Evolutionary conservation across 2,113 vertebrate genomes (phyloP).

Genomic region (Dascyllus trimaculatus): DNA sequence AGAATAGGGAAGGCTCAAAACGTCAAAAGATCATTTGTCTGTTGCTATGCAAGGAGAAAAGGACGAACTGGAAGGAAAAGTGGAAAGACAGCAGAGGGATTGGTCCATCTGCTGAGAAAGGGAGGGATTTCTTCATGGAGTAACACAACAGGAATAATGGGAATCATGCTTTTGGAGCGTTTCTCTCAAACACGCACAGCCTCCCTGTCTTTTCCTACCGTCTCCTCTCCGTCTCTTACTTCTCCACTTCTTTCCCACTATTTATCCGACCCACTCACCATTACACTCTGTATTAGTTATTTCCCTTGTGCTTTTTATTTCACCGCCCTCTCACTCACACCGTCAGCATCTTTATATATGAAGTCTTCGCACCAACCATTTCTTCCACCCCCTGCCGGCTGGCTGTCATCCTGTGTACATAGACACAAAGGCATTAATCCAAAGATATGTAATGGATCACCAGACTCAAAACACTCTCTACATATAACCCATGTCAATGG

Average conservation of each 20-base stretch:
- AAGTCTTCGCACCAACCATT: too few relatives aligned
- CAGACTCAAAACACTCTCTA: too few relatives aligned
- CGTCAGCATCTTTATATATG: too few relatives aligned
- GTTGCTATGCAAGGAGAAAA: conserved; percentile 5
- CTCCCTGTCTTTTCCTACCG: neutral
- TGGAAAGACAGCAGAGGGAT: neutral
- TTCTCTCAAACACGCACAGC: neutral
- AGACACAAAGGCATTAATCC: too few relatives aligned
- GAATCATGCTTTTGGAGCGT: neutral
- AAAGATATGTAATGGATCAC: too few relatives aligned
- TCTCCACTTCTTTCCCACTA: neutral
- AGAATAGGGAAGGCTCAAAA: too few relatives aligned
- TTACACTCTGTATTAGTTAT: too few relatives aligned
- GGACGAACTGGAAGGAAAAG: neutral
- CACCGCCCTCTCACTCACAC: too few relatives aligned
- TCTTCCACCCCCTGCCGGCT: too few relatives aligned
- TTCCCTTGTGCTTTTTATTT: too few relatives aligned
- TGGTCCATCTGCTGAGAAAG: neutral
- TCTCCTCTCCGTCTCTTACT: neutral
- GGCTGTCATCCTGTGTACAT: too few relatives aligned
- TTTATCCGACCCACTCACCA: neutral
- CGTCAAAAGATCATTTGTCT: neutral
- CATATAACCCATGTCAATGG: too few relatives aligned
- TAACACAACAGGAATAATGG: neutral
- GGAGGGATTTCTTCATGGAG: neutral